A percentile compares a stretch with the other conserved stretches of the same genome.
Evolutionary conservation across 2,888 invertebrate species (phyloP).

Genomic region (Sphinx pinastri): DNA sequence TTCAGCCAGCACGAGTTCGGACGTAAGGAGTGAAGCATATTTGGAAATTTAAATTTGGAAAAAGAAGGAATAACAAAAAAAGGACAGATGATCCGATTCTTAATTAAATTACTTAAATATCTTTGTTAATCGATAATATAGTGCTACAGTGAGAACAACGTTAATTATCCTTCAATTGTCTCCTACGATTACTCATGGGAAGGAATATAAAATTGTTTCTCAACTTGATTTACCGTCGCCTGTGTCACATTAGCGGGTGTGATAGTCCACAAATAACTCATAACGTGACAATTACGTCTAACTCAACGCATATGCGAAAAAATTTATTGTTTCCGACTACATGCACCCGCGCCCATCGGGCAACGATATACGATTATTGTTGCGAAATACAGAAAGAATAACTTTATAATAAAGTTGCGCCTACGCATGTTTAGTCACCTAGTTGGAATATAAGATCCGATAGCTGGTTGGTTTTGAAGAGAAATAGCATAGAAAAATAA

Average conservation of each 20-base stretch:
- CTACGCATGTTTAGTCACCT: not conserved
- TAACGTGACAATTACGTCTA: constrained; percentile 69
- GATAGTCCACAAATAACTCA: constrained; percentile 67
- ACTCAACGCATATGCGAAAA: constrained; percentile 58
- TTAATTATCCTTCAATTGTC: not conserved
- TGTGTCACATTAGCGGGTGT: constrained; percentile 58
- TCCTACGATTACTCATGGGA: not conserved
- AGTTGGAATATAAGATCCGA: no score
- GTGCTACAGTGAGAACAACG: not conserved
- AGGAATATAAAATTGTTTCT: constrained; percentile 11
- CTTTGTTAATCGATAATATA: no score
- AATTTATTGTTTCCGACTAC: constrained; percentile 75
- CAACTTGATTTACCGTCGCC: constrained; percentile 53
- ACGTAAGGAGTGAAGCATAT: no score
- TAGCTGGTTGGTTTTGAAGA: no score
- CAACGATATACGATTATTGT: not conserved
- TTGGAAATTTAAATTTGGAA: no score
- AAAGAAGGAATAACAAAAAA: no score
- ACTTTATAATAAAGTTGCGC: not conserved
- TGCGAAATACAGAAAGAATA: not conserved
- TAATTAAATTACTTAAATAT: no score
- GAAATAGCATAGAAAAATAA: no score
- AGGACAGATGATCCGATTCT: no score
- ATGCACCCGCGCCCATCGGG: constrained; percentile 40
- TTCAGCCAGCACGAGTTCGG: no score